Base-by-base conservation (phyloP, 2,113 vertebrate genomes). In the Merops nubicus region DNA sequence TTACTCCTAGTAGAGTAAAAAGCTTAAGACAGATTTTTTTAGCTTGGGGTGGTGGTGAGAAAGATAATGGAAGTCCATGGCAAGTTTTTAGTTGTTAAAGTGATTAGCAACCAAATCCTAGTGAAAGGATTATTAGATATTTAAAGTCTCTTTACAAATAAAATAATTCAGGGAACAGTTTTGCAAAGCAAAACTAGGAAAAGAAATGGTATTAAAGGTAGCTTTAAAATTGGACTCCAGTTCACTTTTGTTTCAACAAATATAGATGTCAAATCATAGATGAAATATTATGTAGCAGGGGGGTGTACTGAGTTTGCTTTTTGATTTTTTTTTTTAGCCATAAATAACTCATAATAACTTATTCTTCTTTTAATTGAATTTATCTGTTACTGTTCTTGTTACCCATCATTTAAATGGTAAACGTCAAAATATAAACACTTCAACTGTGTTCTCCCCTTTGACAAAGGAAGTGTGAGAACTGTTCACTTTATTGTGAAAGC, bases 321-420 rank as follows among this genome's bases (percentile, higher is more conserved):
- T 76, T 29, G 33, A 9, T 77, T 33, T n/a, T 68, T 64, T 64
- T 63, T 63, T 9, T 68, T 31, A 50, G 73, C 26, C 29, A 51
- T 36, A 88, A 76, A 67, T 80, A 86, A 9, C 38, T 80, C 42
- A 40, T 63, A 75, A 78, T 74, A 89, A 72, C n/a, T 96, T 75
- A 25, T n/a, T n/a, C n/a, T n/a, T n/a, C n/a, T n/a, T n/a, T n/a
- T n/a, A 57, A 51, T 54, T 59, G 8, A 81, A 16, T 84, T 57
- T n/a, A 76, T 85, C 85, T 93, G 81, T 57, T 95, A n/a, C 34
- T 79, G 59, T 59, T 89, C 70, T 47, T 86, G 21, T 90, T 92
- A 60, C 11, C 67, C 15, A 38, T 69, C 19, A 42, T 81, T 84
- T 87, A 81, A 75, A 34, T 29, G 75, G 42, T 81, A 96, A 81